phyloP scores from a whole-genome alignment of 2,888 invertebrate genomes.

The Pardosa pseudoannulata region DNA sequence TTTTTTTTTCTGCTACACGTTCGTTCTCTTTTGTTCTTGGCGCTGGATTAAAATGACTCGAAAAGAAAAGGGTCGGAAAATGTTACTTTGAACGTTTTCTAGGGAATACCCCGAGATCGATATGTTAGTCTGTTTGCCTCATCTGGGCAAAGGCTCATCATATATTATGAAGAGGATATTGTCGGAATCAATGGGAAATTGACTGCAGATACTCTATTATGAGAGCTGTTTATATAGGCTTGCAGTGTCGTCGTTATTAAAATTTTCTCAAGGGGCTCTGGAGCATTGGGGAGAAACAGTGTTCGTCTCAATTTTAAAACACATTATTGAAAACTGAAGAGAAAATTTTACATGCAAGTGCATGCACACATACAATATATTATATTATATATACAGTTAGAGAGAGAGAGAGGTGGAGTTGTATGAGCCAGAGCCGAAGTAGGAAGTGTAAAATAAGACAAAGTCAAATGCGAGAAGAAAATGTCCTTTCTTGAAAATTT shows the following conservation, averaged over 20 bases:
- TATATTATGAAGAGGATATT: background rate
- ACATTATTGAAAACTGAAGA: background rate
- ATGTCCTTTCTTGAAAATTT: too few relatives aligned
- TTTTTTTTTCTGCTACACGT: slow-evolving; percentile 37
- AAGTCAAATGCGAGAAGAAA: too few relatives aligned
- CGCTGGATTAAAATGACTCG: slow-evolving; percentile 55
- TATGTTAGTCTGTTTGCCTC: slow-evolving; percentile 45
- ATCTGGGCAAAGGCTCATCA: background rate
- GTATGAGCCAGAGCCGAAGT: too few relatives aligned
- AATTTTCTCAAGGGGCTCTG: background rate
- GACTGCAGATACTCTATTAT: slow-evolving; percentile 1
- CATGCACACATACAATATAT: too few relatives aligned
- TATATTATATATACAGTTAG: too few relatives aligned
- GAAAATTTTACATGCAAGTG: background rate
- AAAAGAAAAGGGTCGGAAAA: slow-evolving; percentile 55
- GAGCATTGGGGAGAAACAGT: background rate
- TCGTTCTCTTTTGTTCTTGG: slow-evolving; percentile 55
- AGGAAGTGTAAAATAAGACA: too few relatives aligned
- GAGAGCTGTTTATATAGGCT: background rate
- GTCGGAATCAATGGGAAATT: slow-evolving; percentile 6
- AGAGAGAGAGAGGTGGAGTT: too few relatives aligned
- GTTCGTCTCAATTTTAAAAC: too few relatives aligned
- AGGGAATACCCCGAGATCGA: slow-evolving; percentile 47
- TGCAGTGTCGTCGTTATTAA: background rate
- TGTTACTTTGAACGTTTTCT: slow-evolving; percentile 66